phyloP scores from a whole-genome alignment of 2,113 vertebrate genomes.

The Nibea albiflora region DNA sequence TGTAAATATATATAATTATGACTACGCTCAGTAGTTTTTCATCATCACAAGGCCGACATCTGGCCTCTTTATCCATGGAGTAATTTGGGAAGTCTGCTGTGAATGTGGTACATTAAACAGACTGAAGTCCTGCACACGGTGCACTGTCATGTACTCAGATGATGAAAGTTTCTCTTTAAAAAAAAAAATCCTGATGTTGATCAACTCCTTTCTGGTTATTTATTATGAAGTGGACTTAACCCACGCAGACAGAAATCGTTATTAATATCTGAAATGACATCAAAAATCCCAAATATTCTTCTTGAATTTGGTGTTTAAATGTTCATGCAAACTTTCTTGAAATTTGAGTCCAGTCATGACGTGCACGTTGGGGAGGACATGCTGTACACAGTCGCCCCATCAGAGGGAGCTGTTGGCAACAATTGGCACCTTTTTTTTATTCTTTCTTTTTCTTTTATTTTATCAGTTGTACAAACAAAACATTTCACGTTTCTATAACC shows the following conservation, averaged over 20 bases:
- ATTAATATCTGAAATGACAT: neutral
- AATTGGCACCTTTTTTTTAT: conserved; percentile 36
- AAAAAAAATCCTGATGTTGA: neutral
- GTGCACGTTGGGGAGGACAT: conserved; percentile 39
- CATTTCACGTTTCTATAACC: conserved; percentile 67
- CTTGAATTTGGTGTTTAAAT: neutral
- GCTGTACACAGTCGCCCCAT: conserved; percentile 44
- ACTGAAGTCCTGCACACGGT: conserved; percentile 49
- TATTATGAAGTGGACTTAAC: neutral
- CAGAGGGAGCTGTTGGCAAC: conserved; percentile 53
- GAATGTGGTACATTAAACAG: conserved; percentile 45
- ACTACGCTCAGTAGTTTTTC: conserved; percentile 1
- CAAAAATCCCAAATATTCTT: neutral
- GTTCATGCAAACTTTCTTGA: conserved; percentile 13
- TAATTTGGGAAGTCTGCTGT: conserved; percentile 29
- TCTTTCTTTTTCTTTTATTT: too few species aligned
- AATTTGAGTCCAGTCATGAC: conserved; percentile 36
- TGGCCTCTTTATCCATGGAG: conserved; percentile 16
- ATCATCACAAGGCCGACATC: neutral
- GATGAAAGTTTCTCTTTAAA: conserved; percentile 18
- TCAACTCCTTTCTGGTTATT: conserved; percentile 4
- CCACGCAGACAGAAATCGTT: neutral
- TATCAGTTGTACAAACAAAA: conserved; percentile 48
- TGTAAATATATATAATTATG: conserved; percentile 31
- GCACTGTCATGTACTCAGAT: conserved; percentile 26